Evolutionary conservation across 2,888 invertebrate species (phyloP), one percentile per base, ranked within the genome.

Genomic region (Tribolium freemani): DNA sequence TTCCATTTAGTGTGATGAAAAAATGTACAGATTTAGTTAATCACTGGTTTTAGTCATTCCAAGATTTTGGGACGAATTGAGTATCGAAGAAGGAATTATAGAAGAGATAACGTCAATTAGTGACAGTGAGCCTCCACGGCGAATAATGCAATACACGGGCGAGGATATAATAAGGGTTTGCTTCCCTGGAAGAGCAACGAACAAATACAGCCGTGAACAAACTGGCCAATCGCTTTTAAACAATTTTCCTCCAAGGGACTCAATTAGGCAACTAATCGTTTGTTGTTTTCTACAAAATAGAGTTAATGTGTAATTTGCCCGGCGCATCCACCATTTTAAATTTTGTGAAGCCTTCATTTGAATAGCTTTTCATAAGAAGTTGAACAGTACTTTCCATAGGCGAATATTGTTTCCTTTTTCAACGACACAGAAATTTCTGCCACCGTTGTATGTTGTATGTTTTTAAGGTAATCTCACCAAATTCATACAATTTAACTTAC

Each of bases 41-140:
- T 38, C 38, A 38, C 3, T 38, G 38, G 1, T n/a, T 38, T 38
- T 38, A 26, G 26, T 26, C 3, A 26, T 26, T 26, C 5, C 26
- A 38, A 38, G 26, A 26, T 26, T 26, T 26, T 5, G 5, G 5
- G 2, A 1, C 26, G 26, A 26, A 26, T 26, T 26, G 26, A 26
- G 26, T 26, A 26, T 26, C 26, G 26, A 38, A 38, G 38, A 38
- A 38, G 9, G n/a, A 38, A 38, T 38, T 56, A 56, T 56, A 56
- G 56, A 56, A 56, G 56, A 56, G 56, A 56, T 56, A 56, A 56
- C 56, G 56, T 56, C 56, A 56, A 56, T 56, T 56, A 58, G 44
- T 8, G 44, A 20, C n/a, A 58, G 44, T 58, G 45, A 58, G 56
- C 56, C 10, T 16, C 56, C 56, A 26, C 54, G 13, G 31, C 56